Base-by-base conservation (phyloP, 2,888 invertebrate genomes). In the Bombylius discolor region DNA sequence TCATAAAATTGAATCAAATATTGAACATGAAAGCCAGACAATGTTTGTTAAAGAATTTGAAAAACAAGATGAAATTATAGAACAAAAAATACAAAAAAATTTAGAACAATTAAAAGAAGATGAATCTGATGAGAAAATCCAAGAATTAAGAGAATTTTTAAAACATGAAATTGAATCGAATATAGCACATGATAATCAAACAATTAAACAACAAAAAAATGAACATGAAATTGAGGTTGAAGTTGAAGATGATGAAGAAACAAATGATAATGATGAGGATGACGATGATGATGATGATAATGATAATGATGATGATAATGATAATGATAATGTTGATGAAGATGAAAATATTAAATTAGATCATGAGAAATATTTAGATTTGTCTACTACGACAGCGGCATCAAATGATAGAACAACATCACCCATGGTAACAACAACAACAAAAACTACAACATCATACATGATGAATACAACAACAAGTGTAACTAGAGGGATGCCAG, bases 201-300 rank as follows among this genome's bases (percentile, higher is more conserved):
- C 69, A 1, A 59, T 69, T 32, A 67, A 68, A 34, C 63, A 66
- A 36, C 58, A 70, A 47, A 67, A 70, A 60, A 68, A 67, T 13
- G 70, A 70, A 56, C 69, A 69, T 55, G 64, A 65, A 8, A 68
- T 67, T 48, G 64, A 69, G 59, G 70, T 68, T 53, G 67, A 68
- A 64, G 68, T 69, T 62, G 68, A 70, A 59, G 66, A 68, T 55
- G 68, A 70, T 60, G 63, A 69, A 52, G 68, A 67, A 54, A 68
- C 69, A 11, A 68, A 69, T 5, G 69, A 68, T 59, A 67, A 68
- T 61, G 62, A 69, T 52, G 62, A 69, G 23, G 62, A 61, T 13
- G 68, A 68, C 56, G 66, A 67, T 49, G 61, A 58, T 42, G 59
- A 49, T 39, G 50, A 36, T 31, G 57, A 61, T 32, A 12, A 14